phyloP scores from a whole-genome alignment of 2,113 vertebrate genomes.

The Istiophorus platypterus region DNA sequence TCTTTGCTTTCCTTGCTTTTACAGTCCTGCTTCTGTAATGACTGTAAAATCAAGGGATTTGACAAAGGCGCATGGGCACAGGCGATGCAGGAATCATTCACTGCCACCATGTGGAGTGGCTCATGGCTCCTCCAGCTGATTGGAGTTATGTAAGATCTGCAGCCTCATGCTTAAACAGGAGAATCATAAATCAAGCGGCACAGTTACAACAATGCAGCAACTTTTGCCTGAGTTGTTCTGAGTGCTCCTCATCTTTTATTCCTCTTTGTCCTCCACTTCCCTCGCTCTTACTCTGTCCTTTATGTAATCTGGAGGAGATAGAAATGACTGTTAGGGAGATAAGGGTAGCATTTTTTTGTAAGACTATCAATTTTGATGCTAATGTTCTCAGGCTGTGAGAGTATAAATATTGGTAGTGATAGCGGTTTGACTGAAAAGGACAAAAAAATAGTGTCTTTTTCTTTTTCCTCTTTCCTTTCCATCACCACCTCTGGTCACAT shows the following conservation, averaged over 20 bases:
- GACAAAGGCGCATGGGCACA: slow-evolving; percentile 29
- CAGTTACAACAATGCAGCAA: slow-evolving; percentile 56
- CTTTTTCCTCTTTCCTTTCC: slow-evolving; percentile 10
- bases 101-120: slow-evolving; percentile 25
- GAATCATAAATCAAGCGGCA: slow-evolving; percentile 66
- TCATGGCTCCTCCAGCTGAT: slow-evolving; percentile 46
- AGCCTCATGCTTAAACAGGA: slow-evolving; percentile 57
- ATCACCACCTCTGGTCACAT: slow-evolving; percentile 15
- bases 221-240: slow-evolving; percentile 51
- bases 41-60: slow-evolving; percentile 27
- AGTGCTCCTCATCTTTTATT: slow-evolving; percentile 35
- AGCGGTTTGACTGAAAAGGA: slow-evolving; percentile 44
- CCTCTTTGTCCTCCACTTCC: slow-evolving; percentile 12
- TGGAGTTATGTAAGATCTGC: slow-evolving; percentile 68
- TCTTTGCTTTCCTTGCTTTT: slow-evolving; percentile 20
- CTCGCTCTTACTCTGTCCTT: slow-evolving; percentile 7
- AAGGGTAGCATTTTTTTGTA: slow-evolving; percentile 16
- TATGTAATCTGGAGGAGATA: slow-evolving; percentile 33
- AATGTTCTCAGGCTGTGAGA: not conserved
- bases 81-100: slow-evolving; percentile 31
- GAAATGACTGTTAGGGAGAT: slow-evolving; percentile 17
- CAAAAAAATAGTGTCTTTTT: not conserved
- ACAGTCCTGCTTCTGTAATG: slow-evolving; percentile 27
- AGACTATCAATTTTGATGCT: slow-evolving; percentile 27
- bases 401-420: slow-evolving; percentile 40